Conservation (phyloP, 2,113 vertebrate genomes). For the Gallinago media region DNA sequence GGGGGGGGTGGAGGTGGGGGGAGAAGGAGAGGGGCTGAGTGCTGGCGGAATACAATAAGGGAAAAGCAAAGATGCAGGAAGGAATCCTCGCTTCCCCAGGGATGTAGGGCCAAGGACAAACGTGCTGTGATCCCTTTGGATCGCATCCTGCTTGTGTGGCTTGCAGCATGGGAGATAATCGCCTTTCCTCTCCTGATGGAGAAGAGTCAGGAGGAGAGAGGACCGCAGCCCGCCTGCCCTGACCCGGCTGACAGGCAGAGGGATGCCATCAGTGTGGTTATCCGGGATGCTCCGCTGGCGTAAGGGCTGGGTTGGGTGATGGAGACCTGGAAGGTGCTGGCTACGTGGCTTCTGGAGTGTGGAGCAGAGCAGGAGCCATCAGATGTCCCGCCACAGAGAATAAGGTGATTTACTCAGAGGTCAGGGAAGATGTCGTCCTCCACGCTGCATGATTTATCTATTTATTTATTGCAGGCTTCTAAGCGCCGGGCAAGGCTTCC, state of each 20-base stretch:
- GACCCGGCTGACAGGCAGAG: not conserved
- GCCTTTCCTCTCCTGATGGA: not conserved
- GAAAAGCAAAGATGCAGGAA: not conserved
- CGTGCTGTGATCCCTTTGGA: accelerated
- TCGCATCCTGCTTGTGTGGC: accelerated
- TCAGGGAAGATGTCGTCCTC: not conserved
- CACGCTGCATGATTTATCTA: not conserved
- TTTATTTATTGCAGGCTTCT: not conserved
- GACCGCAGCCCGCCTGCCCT: accelerated
- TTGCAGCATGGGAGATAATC: accelerated
- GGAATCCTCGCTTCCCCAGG: not conserved
- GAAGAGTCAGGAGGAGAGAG: not conserved
- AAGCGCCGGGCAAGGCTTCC: not conserved
- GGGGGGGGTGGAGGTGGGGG: too few relatives aligned
- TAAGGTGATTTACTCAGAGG: not conserved
- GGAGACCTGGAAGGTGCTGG: not conserved
- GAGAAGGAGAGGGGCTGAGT: not conserved
- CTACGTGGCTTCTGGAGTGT: not conserved
- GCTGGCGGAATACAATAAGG: not conserved
- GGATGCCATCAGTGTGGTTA: accelerated
- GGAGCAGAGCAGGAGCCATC: not conserved
- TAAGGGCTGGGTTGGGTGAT: not conserved
- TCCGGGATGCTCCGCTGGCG: accelerated
- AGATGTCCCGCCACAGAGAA: not conserved
- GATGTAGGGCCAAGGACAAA: not conserved